Percentiles rank a stretch among this genome's conserved stretches.
phyloP scores from a whole-genome alignment of 2,888 invertebrate genomes.

The Exocentrus adspersus region DNA sequence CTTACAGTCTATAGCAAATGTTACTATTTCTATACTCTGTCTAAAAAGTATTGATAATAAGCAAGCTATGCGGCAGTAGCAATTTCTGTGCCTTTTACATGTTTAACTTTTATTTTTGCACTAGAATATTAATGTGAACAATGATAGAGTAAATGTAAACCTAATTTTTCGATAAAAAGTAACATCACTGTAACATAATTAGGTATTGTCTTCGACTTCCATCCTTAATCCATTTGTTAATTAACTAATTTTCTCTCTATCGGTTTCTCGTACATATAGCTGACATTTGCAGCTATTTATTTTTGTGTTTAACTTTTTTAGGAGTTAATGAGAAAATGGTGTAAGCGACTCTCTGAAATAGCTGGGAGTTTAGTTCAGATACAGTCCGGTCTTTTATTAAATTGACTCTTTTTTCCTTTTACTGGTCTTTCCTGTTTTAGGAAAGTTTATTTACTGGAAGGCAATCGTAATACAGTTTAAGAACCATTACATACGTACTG shows the following conservation, averaged over 20 bases:
- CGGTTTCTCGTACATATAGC: constrained; percentile 36
- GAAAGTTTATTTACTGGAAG: constrained; percentile 15
- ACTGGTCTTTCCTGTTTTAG: constrained; percentile 19
- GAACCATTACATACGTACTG: too few species aligned
- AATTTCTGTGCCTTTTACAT: too few species aligned
- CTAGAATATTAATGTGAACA: too few species aligned
- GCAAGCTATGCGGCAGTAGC: too few species aligned
- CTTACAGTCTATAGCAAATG: neutral
- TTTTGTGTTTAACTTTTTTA: constrained; percentile 42
- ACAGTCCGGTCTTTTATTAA: constrained; percentile 44
- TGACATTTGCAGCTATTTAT: constrained; percentile 34
- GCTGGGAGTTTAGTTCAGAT: constrained; percentile 35
- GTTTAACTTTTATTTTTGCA: too few species aligned
- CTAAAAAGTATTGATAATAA: too few species aligned
- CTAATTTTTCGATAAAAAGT: too few species aligned
- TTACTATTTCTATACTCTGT: neutral
- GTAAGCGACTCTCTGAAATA: constrained; percentile 40
- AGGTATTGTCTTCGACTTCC: constrained; percentile 13
- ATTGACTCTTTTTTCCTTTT: constrained; percentile 42
- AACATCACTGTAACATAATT: too few species aligned
- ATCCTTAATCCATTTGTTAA: constrained; percentile 20
- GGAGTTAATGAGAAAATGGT: constrained; percentile 45
- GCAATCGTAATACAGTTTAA: neutral
- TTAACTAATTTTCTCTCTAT: constrained; percentile 32
- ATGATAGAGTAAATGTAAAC: too few species aligned